phyloP scores from a whole-genome alignment of 2,888 invertebrate genomes.

The Baronia brevicornis region DNA sequence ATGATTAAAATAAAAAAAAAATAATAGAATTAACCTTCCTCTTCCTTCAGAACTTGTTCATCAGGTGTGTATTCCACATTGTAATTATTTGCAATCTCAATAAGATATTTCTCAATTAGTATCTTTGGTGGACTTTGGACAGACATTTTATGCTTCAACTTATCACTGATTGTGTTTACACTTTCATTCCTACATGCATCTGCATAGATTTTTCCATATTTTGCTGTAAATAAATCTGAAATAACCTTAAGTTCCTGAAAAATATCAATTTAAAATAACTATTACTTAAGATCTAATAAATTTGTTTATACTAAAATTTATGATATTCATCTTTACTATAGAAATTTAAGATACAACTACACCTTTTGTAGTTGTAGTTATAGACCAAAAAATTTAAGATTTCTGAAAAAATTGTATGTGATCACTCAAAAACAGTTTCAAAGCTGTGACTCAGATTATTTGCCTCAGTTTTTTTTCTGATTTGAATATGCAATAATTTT shows the following conservation, averaged over 20 bases:
- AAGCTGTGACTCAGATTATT: too few relatives aligned
- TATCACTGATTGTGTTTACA: conserved; percentile 89
- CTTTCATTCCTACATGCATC: conserved; percentile 90
- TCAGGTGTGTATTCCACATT: conserved; percentile 97
- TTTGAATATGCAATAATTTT: too few relatives aligned
- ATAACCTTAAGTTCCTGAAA: conserved; percentile 83
- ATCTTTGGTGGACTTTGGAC: conserved; percentile 96
- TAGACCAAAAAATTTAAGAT: background rate
- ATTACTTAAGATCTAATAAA: too few relatives aligned
- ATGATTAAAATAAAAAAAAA: background rate
- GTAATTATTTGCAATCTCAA: conserved; percentile 97
- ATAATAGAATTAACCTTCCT: conserved; percentile 66
- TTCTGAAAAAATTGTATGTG: too few relatives aligned
- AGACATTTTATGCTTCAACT: conserved; percentile 93
- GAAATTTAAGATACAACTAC: too few relatives aligned
- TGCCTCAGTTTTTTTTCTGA: too few relatives aligned
- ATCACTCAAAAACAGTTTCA: too few relatives aligned
- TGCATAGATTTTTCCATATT: conserved; percentile 96
- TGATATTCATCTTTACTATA: too few relatives aligned
- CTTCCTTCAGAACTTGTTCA: conserved; percentile 90
- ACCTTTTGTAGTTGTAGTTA: too few relatives aligned
- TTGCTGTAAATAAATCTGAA: conserved; percentile 89
- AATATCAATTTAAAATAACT: background rate
- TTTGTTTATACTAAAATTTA: background rate
- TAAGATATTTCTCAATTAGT: conserved; percentile 93